A percentile compares a stretch with the other conserved stretches of the same genome.
These are phyloP conservation scores for Volucella bombylans DNA, from an alignment of 2,888 invertebrate species.

Conservation along the genomic window DNA sequence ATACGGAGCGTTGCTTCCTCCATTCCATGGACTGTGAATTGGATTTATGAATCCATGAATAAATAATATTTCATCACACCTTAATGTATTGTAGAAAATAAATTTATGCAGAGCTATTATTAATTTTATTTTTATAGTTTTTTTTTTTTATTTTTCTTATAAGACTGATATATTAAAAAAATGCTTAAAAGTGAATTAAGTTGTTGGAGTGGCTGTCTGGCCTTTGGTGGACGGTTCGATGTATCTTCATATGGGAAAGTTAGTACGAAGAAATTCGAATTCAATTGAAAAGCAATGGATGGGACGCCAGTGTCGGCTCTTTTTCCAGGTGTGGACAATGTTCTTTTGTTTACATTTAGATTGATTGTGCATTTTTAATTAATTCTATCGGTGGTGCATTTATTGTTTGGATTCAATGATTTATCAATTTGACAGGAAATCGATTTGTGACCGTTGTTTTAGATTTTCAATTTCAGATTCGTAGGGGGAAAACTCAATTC, in stretches of 20 bases:
- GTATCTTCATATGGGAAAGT: conserved; percentile 26
- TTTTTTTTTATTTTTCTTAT: conserved; percentile 5
- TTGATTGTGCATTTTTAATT: conserved; percentile 16
- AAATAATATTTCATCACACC: conserved; percentile 36
- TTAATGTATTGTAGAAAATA: conserved; percentile 1
- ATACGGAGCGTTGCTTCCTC: conserved; percentile 15
- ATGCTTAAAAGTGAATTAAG: conserved; percentile 14
- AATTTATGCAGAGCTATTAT: conserved; percentile 14
- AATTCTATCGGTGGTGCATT: neutral
- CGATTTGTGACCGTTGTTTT: no score
- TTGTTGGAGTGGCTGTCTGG: neutral
- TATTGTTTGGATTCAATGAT: conserved; percentile 3
- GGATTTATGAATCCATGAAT: conserved; percentile 51
- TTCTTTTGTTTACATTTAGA: conserved; percentile 1
- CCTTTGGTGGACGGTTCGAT: neutral
- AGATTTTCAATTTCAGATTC: no score
- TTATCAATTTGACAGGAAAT: conserved; percentile 24
- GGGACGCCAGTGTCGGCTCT: neutral
- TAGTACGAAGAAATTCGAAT: conserved; percentile 1
- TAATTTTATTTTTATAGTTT: neutral
- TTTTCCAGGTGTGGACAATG: neutral
- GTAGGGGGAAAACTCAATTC: no score
- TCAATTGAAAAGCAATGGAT: neutral
- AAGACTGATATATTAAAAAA: neutral
- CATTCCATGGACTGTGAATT: conserved; percentile 1